These are phyloP conservation scores for Charaxes varanes DNA, from an alignment of 1,140 invertebrate species.

Conservation along the genomic window DNA sequence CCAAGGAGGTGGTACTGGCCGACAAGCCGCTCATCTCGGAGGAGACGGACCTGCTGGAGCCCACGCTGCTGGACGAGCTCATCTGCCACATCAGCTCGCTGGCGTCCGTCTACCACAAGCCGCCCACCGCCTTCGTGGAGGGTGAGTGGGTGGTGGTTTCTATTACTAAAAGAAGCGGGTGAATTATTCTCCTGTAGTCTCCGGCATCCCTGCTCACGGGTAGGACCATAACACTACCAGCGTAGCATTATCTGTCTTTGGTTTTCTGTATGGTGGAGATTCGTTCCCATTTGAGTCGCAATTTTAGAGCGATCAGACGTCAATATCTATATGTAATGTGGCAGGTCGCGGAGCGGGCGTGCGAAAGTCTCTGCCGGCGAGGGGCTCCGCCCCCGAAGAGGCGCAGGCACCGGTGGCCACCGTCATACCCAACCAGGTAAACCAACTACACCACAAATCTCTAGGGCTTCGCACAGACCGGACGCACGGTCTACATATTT, in stretches of 20 bases:
- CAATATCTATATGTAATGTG: no score
- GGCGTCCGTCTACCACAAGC: conserved; percentile 99
- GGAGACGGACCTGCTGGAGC: conserved; percentile 98
- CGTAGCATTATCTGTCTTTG: no score
- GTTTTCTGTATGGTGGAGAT: no score
- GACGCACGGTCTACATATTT: not conserved
- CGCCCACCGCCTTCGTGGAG: conserved; percentile 98
- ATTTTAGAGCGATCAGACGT: no score
- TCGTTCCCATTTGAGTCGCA: no score
- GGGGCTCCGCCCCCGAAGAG: conserved; percentile 60
- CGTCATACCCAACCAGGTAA: conserved; percentile 82
- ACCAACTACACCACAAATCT: not conserved
- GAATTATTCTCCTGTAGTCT: no score
- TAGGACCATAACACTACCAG: no score
- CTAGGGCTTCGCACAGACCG: no score
- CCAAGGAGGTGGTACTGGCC: conserved; percentile 99
- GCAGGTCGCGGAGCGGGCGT: conserved; percentile 78
- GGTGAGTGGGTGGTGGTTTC: no score
- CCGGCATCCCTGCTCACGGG: no score
- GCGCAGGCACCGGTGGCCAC: conserved; percentile 72
- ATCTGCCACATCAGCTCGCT: conserved; percentile 99
- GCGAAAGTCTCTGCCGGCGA: conserved; percentile 79
- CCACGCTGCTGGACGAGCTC: conserved; percentile 97
- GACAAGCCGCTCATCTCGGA: conserved; percentile 99
- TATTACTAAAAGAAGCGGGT: no score